phyloP scores from a whole-genome alignment of 2,113 vertebrate genomes.

The Callipepla squamata region DNA sequence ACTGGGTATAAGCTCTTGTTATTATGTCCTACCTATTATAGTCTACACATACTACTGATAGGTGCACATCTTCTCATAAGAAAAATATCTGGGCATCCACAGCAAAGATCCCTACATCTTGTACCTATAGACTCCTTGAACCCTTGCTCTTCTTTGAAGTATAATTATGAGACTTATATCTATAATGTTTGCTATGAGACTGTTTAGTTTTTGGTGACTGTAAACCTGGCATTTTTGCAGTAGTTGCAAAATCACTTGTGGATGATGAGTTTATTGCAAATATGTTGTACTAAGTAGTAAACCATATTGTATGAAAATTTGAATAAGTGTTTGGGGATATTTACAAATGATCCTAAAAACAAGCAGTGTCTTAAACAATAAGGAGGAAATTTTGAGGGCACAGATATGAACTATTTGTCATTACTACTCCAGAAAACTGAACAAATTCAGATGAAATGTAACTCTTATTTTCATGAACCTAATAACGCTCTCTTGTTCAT shows the following conservation, averaged over 20 bases:
- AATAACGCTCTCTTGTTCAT: neutral
- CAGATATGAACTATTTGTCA: neutral
- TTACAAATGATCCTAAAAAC: neutral
- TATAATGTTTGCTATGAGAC: neutral
- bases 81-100: neutral
- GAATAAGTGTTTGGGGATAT: neutral
- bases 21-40: neutral
- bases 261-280: fast-evolving
- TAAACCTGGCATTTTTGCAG: neutral
- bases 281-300: neutral
- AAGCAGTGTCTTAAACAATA: neutral
- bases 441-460: neutral
- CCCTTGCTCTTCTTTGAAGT: fast-evolving
- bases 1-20: neutral
- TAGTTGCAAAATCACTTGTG: neutral
- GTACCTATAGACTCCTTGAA: neutral
- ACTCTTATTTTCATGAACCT: neutral
- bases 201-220: neutral
- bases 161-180: neutral
- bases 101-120: neutral
- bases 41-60: neutral
- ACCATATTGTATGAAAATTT: neutral
- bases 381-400: neutral
- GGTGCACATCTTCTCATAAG: neutral
- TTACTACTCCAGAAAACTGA: neutral